phyloP scores from a whole-genome alignment of 2,797 vertebrate species.

The Craterocephalus amniculus region DNA sequence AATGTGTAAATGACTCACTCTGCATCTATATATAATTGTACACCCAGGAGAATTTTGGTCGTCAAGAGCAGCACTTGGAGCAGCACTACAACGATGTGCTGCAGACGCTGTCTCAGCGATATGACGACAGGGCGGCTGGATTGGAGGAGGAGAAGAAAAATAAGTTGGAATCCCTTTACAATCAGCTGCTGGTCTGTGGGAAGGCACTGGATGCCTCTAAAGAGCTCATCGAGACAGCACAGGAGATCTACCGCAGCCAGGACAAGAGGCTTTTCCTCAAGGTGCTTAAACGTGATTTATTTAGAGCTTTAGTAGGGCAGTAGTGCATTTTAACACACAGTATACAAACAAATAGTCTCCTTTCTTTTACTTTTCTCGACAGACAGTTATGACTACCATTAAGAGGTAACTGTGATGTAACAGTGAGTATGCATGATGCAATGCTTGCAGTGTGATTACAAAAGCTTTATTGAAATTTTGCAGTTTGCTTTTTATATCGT shows the following conservation, averaged over 20 bases:
- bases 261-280: slow-evolving; percentile 89
- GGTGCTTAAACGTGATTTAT: slow-evolving; percentile 73
- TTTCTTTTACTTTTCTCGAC: slow-evolving; percentile 65
- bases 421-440: slow-evolving; percentile 26
- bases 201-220: slow-evolving; percentile 88
- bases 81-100: slow-evolving; percentile 91
- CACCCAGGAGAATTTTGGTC: slow-evolving; percentile 93
- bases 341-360: neutral
- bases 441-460: slow-evolving; percentile 22
- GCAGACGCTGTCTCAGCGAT: slow-evolving; percentile 89
- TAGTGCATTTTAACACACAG: neutral
- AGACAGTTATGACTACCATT: slow-evolving; percentile 87
- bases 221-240: slow-evolving; percentile 89
- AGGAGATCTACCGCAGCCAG: slow-evolving; percentile 84
- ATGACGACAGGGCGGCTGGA: slow-evolving; percentile 84
- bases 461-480: neutral
- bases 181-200: slow-evolving; percentile 90
- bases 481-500: neutral
- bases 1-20: neutral
- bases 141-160: slow-evolving; percentile 91
- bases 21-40: neutral
- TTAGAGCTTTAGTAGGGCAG: neutral
- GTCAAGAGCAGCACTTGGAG: slow-evolving; percentile 94
- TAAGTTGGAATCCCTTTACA: slow-evolving; percentile 90
- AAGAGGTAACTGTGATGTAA: slow-evolving; percentile 85